Base-by-base conservation (phyloP, 2,113 vertebrate genomes). In the Ceyx melanurus region DNA sequence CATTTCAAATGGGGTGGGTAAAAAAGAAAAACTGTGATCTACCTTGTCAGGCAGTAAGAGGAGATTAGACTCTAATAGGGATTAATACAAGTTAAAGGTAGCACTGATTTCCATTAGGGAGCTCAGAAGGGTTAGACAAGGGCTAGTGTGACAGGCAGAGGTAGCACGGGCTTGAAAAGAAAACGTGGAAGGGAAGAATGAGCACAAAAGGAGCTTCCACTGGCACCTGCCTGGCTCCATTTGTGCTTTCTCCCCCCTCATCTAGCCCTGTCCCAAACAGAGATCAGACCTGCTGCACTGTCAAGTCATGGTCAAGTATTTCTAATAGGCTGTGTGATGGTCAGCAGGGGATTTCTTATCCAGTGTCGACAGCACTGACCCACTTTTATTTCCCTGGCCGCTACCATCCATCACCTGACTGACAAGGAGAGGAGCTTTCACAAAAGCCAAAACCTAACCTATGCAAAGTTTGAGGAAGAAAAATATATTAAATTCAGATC, bases 1-100 rank as follows among this genome's bases (percentile, higher is more conserved):
- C 15, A 18, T 40, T 62, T 9, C 16, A 28, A 37, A 62, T 28
- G 12, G 35, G 35, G 28, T 13, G 25, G 37, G 37, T 18, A 5
- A 12, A 62, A 62, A 40, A 16, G 46, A 18, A 48, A 48, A 48
- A 11, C 46, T 48, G 46, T 48, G 46, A 19, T 46, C 45, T 46
- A 19, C 18, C 17, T 46, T 46, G 45, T 46, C 45, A 46, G 45
- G 65, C 92, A 78, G 72, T 81, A 96, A 92, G 79, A 92, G 89
- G 77, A 93, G 95, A 96, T 95, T 94, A 96, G 91, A 81, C 89
- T 60, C 87, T 94, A 94, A 94, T 61, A 91, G 64, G 94, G 94
- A 93, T 96, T 96, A 96, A 95, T 92, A 88, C 51, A 83, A 85
- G 65, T 62, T 88, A 92, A 56, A 95, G 79, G 79, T 64, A 90